Evolutionary conservation across 2,113 vertebrate genomes (phyloP).

Genomic region (Athene noctua): DNA sequence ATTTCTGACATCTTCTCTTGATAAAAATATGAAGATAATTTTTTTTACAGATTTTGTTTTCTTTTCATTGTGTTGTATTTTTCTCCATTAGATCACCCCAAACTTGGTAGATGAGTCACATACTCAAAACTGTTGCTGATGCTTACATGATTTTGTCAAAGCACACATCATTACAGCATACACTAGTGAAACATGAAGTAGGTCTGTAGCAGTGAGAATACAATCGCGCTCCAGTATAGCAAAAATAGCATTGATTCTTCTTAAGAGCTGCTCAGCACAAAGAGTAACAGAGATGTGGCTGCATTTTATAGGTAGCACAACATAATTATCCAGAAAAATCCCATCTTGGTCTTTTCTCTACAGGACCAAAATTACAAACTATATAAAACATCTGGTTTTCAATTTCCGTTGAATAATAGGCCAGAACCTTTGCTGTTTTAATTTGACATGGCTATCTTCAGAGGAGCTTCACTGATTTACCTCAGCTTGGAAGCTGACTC

Average conservation of each 20-base stretch:
- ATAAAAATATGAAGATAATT: background rate
- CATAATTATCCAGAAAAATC: background rate
- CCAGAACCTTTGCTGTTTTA: background rate
- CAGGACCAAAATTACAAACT: background rate
- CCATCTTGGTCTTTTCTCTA: background rate
- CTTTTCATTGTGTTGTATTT: background rate
- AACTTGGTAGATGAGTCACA: background rate
- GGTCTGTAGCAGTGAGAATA: background rate
- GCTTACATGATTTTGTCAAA: background rate
- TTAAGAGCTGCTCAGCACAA: background rate
- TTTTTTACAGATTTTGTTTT: background rate
- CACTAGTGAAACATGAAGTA: background rate
- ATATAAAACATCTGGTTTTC: background rate
- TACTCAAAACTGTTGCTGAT: background rate
- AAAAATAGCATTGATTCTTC: background rate
- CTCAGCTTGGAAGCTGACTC: constrained; percentile 27
- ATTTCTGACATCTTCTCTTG: background rate
- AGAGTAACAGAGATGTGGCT: background rate
- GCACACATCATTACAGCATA: background rate
- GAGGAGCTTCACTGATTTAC: background rate
- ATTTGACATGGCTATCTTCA: background rate
- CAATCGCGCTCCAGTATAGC: background rate
- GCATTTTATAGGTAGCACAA: background rate
- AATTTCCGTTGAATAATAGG: background rate
- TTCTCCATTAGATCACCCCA: background rate